Conservation (phyloP, 2,888 invertebrate genomes). For the Drosophila imparisetae region DNA sequence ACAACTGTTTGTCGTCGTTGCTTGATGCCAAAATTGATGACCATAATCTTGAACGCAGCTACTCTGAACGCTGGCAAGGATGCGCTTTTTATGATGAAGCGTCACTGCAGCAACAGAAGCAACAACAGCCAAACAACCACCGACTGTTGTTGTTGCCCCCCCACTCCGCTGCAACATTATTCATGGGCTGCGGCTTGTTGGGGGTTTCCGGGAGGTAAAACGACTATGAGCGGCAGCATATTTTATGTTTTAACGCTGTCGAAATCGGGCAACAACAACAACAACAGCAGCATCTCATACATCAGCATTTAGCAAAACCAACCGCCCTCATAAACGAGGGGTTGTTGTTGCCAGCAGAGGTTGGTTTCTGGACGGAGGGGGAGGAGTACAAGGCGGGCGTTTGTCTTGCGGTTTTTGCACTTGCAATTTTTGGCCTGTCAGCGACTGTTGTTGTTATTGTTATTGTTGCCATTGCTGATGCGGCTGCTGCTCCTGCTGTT, state of each 20-base stretch:
- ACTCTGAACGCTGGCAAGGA: conserved; percentile 61
- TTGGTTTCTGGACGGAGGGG: neutral
- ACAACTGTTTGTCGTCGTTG: conserved; percentile 73
- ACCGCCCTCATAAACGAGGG: conserved; percentile 42
- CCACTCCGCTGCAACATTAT: conserved; percentile 67
- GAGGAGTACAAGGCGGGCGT: conserved; percentile 37
- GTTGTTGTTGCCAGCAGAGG: conserved; percentile 33
- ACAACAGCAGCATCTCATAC: conserved; percentile 35
- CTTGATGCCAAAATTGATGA: conserved; percentile 83
- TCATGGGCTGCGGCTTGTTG: conserved; percentile 56
- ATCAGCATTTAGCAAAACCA: conserved; percentile 33
- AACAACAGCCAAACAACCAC: conserved; percentile 30
- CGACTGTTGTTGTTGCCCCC: conserved; percentile 22
- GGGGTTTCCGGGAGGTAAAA: conserved; percentile 21
- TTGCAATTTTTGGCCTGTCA: conserved; percentile 73
- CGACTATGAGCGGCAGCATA: conserved; percentile 71
- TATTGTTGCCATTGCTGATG: conserved; percentile 6
- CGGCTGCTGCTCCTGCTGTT: conserved; percentile 32
- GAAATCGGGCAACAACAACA: conserved; percentile 69
- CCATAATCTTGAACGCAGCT: conserved; percentile 79
- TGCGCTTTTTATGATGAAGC: conserved; percentile 79
- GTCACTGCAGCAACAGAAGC: conserved; percentile 60
- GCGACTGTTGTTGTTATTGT: conserved; percentile 59
- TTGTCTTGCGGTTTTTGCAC: conserved; percentile 75
- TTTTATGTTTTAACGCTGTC: conserved; percentile 83